Conservation (phyloP, 1,140 invertebrate species). For the Drosophila orosa region DNA sequence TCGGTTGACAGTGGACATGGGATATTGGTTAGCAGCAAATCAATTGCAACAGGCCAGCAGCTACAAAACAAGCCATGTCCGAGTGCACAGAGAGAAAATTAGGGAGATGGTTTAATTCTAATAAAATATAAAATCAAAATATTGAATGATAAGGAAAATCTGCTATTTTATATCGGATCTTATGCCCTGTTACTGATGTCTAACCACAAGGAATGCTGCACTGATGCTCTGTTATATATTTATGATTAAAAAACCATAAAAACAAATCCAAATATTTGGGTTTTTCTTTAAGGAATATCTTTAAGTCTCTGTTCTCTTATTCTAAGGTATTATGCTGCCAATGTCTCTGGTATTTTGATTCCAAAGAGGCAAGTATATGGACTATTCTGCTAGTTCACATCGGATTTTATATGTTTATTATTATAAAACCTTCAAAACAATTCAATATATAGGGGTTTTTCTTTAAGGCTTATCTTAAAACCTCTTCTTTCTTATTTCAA, state of each 20-base stretch:
- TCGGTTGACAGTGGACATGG: slow-evolving; percentile 11
- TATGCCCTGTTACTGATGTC: background rate
- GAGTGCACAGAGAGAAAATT: slow-evolving; percentile 2
- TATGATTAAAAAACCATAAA: too few species aligned
- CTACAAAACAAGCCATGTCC: slow-evolving; percentile 8
- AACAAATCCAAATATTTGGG: too few species aligned
- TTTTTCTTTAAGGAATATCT: too few species aligned
- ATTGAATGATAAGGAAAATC: too few species aligned
- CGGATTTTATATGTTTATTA: too few species aligned
- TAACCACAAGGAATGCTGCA: background rate
- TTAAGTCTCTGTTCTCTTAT: too few species aligned
- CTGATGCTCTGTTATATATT: too few species aligned
- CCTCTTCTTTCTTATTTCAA: background rate
- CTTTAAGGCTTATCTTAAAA: background rate
- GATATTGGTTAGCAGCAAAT: slow-evolving; percentile 64
- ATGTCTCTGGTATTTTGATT: slow-evolving; percentile 27
- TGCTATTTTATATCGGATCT: too few species aligned
- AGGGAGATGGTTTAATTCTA: background rate
- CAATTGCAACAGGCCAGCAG: slow-evolving; percentile 50
- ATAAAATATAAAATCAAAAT: background rate
- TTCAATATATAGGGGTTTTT: background rate
- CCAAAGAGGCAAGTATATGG: slow-evolving; percentile 34
- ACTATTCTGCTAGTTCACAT: too few species aligned
- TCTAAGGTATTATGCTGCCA: background rate
- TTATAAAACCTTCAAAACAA: too few species aligned